phyloP scores from a whole-genome alignment of 2,888 invertebrate genomes.

The Labia minor region DNA sequence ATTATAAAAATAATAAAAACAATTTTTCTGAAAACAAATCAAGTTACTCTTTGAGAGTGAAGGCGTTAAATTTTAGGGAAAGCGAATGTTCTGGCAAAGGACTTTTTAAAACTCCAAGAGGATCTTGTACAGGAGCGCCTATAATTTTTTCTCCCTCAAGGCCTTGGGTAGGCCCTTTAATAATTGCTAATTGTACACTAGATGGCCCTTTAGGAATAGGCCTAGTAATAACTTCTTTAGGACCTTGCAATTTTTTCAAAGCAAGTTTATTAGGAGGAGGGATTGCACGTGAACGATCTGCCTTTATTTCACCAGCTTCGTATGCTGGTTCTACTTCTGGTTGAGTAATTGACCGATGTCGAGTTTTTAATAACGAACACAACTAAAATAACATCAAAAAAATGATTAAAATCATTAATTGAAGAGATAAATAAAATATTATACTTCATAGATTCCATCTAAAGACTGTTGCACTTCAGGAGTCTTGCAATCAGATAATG shows the following conservation, averaged over 20 bases:
- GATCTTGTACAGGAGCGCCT: slow-evolving; percentile 19
- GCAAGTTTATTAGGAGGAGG: not conserved
- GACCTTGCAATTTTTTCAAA: not conserved
- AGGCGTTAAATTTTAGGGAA: not conserved
- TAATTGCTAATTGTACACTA: slow-evolving; percentile 17
- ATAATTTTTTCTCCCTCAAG: slow-evolving; percentile 2
- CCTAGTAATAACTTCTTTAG: not conserved
- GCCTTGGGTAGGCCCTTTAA: slow-evolving; percentile 4
- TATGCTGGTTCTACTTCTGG: slow-evolving; percentile 43
- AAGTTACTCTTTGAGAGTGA: not conserved
- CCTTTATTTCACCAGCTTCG: slow-evolving; percentile 41
- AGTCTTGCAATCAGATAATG: slow-evolving; percentile 32
- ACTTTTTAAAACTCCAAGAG: slow-evolving; percentile 17
- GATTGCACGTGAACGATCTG: slow-evolving; percentile 31
- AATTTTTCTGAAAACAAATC: too few species aligned
- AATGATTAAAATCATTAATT: too few species aligned
- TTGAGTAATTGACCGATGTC: slow-evolving; percentile 35
- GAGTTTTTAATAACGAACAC: slow-evolving; percentile 28
- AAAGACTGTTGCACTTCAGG: slow-evolving; percentile 36
- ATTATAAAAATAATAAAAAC: too few species aligned
- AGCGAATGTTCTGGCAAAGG: not conserved
- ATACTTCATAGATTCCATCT: slow-evolving; percentile 42
- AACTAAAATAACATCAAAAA: slow-evolving; percentile 25
- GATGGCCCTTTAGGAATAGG: slow-evolving; percentile 2
- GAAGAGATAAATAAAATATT: slow-evolving; percentile 28